Evolutionary conservation across 1,140 invertebrate genomes (phyloP), one percentile per base, ranked within the genome.

Genomic region (Nomia melanderi): DNA sequence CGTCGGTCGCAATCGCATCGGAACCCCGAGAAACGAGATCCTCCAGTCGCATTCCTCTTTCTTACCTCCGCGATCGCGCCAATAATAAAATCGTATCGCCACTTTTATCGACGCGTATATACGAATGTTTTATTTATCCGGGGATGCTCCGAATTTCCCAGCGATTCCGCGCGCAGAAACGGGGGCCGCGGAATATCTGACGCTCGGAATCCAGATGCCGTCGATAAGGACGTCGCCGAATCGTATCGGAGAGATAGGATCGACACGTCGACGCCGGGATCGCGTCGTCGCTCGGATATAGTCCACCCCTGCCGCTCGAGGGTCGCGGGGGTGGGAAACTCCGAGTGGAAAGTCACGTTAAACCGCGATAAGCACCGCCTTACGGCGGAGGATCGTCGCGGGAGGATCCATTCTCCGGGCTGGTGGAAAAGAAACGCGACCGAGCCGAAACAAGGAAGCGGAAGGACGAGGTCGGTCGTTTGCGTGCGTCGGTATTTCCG

Each of bases 401-500:
- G 11, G 62, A 50, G 39, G 41, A 66, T 74, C 72, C 47, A 74
- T 74, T 56, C 66, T 74, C 33, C 33, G 17, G 36, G 6, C 27
- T 31, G 7, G 25, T 23, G 27, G 31, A 31, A 36, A 56, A 41
- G 50, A 53, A 14, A 56, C 25, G 11, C 14, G n/a, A 20, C 20
- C 50, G 54, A 31, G 31, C 33, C 33, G 36, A 33, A 74, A 66
- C 62, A 62, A 65, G 17, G 23, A 54, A 12, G 20, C 25, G 31
- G n/a, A 70, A 44, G 54, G 3, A 36, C 31, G 29, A 57, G 27
- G 27, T 56, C 27, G 23, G 6, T 44, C 39, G 57, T 72, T 72
- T 72, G 63, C 69, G 63, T 63, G 36, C 57, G 27, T 14, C 41
- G 41, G 70, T 50, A 63, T 64, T 63, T 72, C 70, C 70, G 70